Percentiles rank a stretch among this genome's conserved stretches.
Conservation (phyloP, 37 sponge, comb jelly and placozoan genomes). For the Crambe crambe region DNA sequence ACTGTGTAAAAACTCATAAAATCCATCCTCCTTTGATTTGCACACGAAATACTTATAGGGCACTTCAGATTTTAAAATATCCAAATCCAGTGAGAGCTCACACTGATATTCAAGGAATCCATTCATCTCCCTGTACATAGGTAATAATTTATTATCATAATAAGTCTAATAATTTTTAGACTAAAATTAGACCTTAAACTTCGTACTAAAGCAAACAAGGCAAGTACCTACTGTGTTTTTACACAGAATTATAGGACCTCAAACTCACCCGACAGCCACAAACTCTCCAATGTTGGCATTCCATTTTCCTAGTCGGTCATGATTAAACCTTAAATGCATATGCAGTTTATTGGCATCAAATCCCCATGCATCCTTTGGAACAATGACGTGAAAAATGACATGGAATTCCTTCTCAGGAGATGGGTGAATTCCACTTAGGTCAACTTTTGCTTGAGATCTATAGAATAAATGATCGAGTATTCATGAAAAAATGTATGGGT, state of each 20-base stretch:
- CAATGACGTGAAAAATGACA: neutral
- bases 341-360: too few species aligned
- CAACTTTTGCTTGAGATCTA: too few species aligned
- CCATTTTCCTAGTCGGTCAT: neutral
- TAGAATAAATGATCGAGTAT: too few species aligned
- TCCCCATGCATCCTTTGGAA: neutral
- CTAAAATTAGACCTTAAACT: too few species aligned
- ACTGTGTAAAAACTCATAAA: neutral
- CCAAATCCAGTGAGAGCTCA: neutral
- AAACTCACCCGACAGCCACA: neutral
- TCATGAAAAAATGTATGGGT: too few species aligned
- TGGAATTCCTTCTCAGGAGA: neutral
- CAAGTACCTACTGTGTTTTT: too few species aligned
- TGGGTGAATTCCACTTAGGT: neutral
- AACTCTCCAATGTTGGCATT: neutral
- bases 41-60: neutral
- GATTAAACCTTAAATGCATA: neutral
- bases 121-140: neutral
- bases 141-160: too few species aligned
- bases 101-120: neutral
- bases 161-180: neutral
- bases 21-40: neutral
- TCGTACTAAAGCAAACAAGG: too few species aligned
- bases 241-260: too few species aligned
- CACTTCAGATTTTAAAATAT: neutral